Conservation (phyloP, 2,888 invertebrate species). For the Xestoiulus laeticollis region DNA sequence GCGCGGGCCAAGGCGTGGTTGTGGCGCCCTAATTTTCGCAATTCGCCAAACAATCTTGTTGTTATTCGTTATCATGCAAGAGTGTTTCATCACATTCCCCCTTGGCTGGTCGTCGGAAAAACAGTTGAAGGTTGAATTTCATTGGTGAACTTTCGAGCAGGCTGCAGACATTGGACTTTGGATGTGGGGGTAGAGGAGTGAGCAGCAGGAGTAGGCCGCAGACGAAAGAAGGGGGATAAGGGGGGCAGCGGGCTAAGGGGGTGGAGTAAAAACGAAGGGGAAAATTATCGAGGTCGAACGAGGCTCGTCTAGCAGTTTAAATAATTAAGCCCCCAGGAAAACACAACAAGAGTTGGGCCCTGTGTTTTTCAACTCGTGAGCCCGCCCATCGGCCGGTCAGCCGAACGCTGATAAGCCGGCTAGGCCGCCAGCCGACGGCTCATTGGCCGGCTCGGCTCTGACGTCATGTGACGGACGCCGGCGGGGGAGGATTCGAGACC, state of each 20-base stretch:
- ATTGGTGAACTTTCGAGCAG: slow-evolving; percentile 13
- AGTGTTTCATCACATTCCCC: neutral
- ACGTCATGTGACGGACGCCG: neutral
- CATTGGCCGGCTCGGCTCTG: neutral
- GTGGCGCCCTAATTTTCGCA: neutral
- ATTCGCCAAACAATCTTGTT: neutral
- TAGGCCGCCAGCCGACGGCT: neutral
- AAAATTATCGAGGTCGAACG: slow-evolving; percentile 12
- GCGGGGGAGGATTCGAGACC: neutral
- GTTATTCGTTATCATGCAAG: neutral
- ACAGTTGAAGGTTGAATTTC: slow-evolving; percentile 7
- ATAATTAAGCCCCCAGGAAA: slow-evolving; percentile 35
- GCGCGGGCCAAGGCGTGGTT: neutral
- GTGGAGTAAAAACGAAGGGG: slow-evolving; percentile 43
- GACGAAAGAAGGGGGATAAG: neutral
- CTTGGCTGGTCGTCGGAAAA: neutral
- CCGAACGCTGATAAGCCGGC: neutral
- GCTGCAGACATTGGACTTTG: slow-evolving; percentile 13
- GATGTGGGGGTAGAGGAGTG: slow-evolving; percentile 32
- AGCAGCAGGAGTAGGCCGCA: slow-evolving; percentile 13
- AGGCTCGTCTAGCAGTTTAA: slow-evolving; percentile 2
- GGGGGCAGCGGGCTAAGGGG: slow-evolving; percentile 36
- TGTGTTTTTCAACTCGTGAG: neutral
- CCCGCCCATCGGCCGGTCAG: neutral
- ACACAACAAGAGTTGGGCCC: neutral